Conservation (phyloP, 2,888 invertebrate species). For the Linhomoeus sp. region DNA sequence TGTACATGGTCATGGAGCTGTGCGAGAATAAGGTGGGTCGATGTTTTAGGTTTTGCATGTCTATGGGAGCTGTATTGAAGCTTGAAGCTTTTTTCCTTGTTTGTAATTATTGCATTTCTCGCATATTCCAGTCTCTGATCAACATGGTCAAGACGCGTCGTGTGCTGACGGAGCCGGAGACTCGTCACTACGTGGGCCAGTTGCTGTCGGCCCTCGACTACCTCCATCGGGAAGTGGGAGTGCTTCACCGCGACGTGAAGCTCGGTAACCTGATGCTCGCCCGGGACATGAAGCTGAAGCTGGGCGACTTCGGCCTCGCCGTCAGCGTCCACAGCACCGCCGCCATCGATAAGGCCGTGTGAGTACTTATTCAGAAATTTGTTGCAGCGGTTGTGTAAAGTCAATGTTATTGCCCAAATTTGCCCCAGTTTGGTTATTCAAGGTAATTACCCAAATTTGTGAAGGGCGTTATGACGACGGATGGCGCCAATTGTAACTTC, state of each 20-base stretch:
- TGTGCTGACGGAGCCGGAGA: conserved; percentile 40
- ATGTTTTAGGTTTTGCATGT: no score
- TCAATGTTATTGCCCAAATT: no score
- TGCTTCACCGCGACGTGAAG: conserved; percentile 40
- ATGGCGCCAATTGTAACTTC: no score
- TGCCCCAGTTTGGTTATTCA: no score
- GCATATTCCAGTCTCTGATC: conserved; percentile 34
- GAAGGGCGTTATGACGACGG: no score
- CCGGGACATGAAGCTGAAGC: conserved; percentile 39
- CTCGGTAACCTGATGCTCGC: conserved; percentile 39
- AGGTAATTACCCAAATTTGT: no score
- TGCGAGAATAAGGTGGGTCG: conserved; percentile 27
- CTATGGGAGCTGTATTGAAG: no score
- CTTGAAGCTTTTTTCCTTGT: not conserved
- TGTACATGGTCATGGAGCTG: conserved; percentile 42
- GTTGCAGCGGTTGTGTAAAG: no score
- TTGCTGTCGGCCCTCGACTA: conserved; percentile 39
- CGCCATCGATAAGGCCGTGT: no score
- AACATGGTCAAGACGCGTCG: conserved; percentile 37
- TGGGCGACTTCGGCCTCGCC: conserved; percentile 44
- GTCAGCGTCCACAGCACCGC: no score
- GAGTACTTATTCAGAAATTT: no score
- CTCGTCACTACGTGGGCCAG: conserved; percentile 40
- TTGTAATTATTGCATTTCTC: not conserved
- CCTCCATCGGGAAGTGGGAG: conserved; percentile 35